Conservation (phyloP, 2,113 vertebrate genomes). For the Ginglymostoma cirratum region DNA sequence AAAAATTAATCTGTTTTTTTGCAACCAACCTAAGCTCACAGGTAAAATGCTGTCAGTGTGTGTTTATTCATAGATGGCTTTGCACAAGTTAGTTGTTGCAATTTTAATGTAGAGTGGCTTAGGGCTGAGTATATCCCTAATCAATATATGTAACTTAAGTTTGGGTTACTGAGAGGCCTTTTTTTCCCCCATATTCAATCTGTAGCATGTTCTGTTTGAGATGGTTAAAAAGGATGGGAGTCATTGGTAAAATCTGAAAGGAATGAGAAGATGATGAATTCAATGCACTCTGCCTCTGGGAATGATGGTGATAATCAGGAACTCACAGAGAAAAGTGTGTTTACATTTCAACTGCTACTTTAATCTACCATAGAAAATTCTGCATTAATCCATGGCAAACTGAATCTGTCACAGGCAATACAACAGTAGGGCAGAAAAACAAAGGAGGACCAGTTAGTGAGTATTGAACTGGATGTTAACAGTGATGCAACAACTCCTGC, state of each 20-base stretch:
- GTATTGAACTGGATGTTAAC: not conserved
- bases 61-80: not conserved
- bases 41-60: slow-evolving; percentile 4
- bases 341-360: slow-evolving; percentile 32
- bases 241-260: not conserved
- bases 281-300: not conserved
- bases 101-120: not conserved
- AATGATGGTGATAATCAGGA: slow-evolving; percentile 7
- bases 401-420: not conserved
- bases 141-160: not conserved
- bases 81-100: not conserved
- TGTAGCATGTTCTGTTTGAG: not conserved
- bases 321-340: not conserved
- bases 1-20: not conserved
- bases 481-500: not conserved
- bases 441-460: not conserved
- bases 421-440: not conserved
- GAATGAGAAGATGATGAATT: slow-evolving; percentile 12
- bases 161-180: not conserved
- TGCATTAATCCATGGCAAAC: not conserved
- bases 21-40: not conserved
- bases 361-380: slow-evolving; percentile 33
- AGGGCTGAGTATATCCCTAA: slow-evolving; percentile 5
- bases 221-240: not conserved
- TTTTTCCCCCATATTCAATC: not conserved